Evolutionary conservation across 2,797 vertebrate genomes (phyloP), one percentile per base, ranked within the genome.

Genomic region (Coluber constrictor): DNA sequence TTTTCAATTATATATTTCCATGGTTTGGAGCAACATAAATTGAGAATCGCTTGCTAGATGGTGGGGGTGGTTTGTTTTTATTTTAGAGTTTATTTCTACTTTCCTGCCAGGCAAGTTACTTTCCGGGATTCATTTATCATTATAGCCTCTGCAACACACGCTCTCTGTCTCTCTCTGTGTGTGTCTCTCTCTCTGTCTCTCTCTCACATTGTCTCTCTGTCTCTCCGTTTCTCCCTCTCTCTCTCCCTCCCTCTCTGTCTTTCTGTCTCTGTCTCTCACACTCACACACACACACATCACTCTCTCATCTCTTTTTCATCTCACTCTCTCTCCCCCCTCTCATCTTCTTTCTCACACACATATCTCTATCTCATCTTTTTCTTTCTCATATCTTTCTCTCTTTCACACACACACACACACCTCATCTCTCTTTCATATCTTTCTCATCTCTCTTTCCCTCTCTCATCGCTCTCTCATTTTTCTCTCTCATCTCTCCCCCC

Each of bases 81-180:
- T 94, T 87, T 63, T 29, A 90, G 86, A 93, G 92, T 56, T 87
- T 57, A 43, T 23, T 0, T 63, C 32, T 94, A 83, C 54, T n/a
- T 91, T 27, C 90, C 93, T 32, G 86, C 51, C 13, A 51, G 90
- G 43, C 7, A 94, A 92, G 94, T 95, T 94, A 59, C 93, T 90
- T 95, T 93, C 87, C 55, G 83, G 92, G 92, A 57, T 93, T 1
- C 56, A 90, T 87, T 57, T 94, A 47, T 9, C 29, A 94, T 94
- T 93, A 89, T 87, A n/a, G 61, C 86, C 63, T 63, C 55, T 94
- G 86, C 47, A 29, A 23, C 8, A 3, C 18, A 2, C 5, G 9
- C n/a, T 5, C 3, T 18, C 7, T 11, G 1, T 7, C 29, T 10
- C 2, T n/a, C 18, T 32, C 29, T 9, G n/a, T n/a, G n/a, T n/a